Percentiles rank a stretch among this genome's conserved stretches.
Evolutionary conservation across 2,888 invertebrate genomes (phyloP).

Genomic region (Iphiclides podalirius): DNA sequence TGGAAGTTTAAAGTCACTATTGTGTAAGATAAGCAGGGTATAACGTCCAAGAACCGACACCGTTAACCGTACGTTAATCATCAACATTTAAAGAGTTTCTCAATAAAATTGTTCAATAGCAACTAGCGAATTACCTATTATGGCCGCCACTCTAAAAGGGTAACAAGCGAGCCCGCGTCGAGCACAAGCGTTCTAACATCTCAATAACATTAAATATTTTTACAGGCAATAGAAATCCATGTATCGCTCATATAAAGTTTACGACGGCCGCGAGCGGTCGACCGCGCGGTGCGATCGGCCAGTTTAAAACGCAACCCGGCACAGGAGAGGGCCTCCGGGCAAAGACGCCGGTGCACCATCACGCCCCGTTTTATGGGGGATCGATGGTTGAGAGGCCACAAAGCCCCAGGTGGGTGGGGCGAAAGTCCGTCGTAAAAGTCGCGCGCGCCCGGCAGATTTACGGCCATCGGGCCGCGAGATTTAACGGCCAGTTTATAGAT

Average conservation of each 20-base stretch:
- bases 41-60: too few relatives aligned
- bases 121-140: too few relatives aligned
- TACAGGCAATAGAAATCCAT: slow-evolving; percentile 17
- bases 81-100: too few relatives aligned
- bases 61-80: too few relatives aligned
- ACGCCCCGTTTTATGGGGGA: slow-evolving; percentile 57
- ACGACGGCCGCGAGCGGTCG: too few relatives aligned
- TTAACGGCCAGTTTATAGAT: slow-evolving; percentile 78
- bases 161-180: not conserved
- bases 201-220: slow-evolving; percentile 21
- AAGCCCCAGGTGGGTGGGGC: slow-evolving; percentile 70
- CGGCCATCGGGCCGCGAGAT: slow-evolving; percentile 70
- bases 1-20: too few relatives aligned
- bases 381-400: slow-evolving; percentile 52
- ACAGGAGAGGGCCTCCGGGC: too few relatives aligned
- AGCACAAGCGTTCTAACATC: slow-evolving; percentile 13
- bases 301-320: too few relatives aligned
- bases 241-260: slow-evolving; percentile 17
- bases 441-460: slow-evolving; percentile 70
- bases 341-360: slow-evolving; percentile 39
- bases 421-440: slow-evolving; percentile 76
- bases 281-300: too few relatives aligned
- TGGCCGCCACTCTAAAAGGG: not conserved
- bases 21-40: too few relatives aligned
- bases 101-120: too few relatives aligned